A percentile compares a stretch with the other conserved stretches of the same genome.
Evolutionary conservation across 2,797 vertebrate species (phyloP).

Genomic region (Amazona ochrocephala): DNA sequence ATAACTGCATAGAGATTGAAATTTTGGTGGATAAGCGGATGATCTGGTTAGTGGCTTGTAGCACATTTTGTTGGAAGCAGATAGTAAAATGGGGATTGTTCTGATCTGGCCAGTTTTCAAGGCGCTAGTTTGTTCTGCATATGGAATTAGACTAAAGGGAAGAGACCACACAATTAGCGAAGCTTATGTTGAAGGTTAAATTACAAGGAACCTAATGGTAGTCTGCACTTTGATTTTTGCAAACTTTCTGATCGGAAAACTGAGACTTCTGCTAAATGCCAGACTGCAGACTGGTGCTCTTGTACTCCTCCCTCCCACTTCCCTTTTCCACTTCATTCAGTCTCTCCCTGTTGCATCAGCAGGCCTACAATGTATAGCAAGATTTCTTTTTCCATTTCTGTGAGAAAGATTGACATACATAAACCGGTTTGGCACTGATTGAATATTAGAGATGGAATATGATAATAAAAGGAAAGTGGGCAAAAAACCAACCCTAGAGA

Average conservation of each 20-base stretch:
- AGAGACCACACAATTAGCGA: neutral
- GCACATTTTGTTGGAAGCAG: neutral
- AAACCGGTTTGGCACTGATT: slow-evolving; percentile 16
- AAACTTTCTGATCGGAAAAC: slow-evolving; percentile 16
- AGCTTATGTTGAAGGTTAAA: neutral
- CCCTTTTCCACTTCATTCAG: neutral
- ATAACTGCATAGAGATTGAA: neutral
- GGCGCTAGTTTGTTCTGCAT: neutral
- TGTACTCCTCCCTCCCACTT: neutral
- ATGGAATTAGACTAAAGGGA: neutral
- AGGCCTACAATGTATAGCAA: neutral
- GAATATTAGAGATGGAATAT: slow-evolving; percentile 40
- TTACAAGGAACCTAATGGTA: neutral
- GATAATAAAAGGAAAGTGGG: slow-evolving; percentile 28
- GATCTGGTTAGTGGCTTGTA: neutral
- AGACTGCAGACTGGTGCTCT: neutral
- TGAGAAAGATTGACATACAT: slow-evolving; percentile 18
- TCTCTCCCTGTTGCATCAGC: neutral
- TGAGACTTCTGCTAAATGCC: slow-evolving; percentile 3
- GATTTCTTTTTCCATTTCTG: slow-evolving; percentile 31
- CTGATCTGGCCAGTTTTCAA: neutral
- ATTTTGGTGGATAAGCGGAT: neutral
- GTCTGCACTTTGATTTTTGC: neutral
- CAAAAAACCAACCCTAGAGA: neutral
- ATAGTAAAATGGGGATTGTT: neutral